Evolutionary conservation across 2,888 invertebrate species (phyloP).

Genomic region (Caenorhabditis sp.): DNA sequence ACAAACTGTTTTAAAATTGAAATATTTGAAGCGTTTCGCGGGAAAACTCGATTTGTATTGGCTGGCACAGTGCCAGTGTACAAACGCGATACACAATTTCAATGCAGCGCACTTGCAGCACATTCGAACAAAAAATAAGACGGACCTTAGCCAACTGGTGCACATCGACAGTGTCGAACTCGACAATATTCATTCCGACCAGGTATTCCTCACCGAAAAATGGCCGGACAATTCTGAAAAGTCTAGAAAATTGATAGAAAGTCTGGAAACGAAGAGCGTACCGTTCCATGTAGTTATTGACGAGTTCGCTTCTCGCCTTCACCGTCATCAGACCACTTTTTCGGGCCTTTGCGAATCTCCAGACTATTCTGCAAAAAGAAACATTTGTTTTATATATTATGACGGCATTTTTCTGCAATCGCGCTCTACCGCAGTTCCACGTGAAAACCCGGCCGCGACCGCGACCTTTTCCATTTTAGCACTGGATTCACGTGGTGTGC

Average conservation of each 20-base stretch:
- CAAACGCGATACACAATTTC: too few relatives aligned
- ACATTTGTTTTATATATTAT: not conserved
- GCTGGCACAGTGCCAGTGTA: too few relatives aligned
- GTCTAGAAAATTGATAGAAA: not conserved
- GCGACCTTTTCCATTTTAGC: too few relatives aligned
- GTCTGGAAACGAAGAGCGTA: constrained; percentile 10
- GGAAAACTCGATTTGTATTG: too few relatives aligned
- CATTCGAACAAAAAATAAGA: too few relatives aligned
- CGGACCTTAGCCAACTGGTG: constrained; percentile 77
- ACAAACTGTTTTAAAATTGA: not conserved
- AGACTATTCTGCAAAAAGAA: constrained; percentile 73
- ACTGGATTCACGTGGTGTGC: too few relatives aligned
- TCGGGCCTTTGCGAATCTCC: constrained; percentile 76
- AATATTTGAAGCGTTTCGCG: not conserved
- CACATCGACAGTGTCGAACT: constrained; percentile 69
- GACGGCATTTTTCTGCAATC: too few relatives aligned
- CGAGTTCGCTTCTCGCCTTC: constrained; percentile 70
- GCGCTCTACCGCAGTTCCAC: too few relatives aligned
- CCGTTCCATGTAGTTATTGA: constrained; percentile 62
- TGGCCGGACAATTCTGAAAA: constrained; percentile 66
- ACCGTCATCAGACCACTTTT: constrained; percentile 71
- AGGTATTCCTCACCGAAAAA: constrained; percentile 66
- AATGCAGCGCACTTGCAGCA: too few relatives aligned
- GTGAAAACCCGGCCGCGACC: too few relatives aligned
- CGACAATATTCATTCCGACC: constrained; percentile 70